These are phyloP conservation scores for Fulica atra DNA, from an alignment of 2,113 vertebrate species.

Conservation along the genomic window DNA sequence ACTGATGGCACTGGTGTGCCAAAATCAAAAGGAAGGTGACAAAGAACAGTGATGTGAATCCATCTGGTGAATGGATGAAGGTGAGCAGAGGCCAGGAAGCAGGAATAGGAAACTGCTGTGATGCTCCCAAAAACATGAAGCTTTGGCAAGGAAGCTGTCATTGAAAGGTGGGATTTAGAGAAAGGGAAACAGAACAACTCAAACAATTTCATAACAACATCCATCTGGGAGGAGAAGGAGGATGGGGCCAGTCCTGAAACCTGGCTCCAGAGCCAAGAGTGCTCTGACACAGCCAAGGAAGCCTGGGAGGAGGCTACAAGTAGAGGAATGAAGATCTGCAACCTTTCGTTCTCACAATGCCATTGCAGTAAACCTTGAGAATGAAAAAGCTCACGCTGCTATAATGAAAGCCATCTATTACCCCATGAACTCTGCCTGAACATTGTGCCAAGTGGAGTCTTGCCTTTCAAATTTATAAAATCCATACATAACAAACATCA, in stretches of 20 bases:
- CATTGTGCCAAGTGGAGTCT: background rate
- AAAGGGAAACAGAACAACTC: background rate
- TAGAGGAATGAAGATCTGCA: background rate
- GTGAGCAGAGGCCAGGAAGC: background rate
- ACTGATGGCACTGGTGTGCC: background rate
- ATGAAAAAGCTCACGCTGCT: background rate
- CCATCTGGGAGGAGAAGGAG: background rate
- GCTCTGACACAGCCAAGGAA: background rate
- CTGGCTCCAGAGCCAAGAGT: background rate
- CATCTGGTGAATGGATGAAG: background rate
- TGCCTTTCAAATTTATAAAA: background rate
- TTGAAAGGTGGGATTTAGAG: background rate
- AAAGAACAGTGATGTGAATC: background rate
- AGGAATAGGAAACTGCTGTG: fast-evolving
- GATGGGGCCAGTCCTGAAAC: background rate
- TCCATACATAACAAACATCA: background rate
- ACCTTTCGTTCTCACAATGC: background rate
- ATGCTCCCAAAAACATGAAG: background rate
- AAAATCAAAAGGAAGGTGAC: background rate
- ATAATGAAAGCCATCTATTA: background rate
- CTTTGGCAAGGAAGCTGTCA: background rate
- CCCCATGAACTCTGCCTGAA: background rate
- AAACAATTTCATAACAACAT: background rate
- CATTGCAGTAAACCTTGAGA: background rate
- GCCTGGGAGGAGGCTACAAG: fast-evolving